Base-by-base conservation (phyloP, 2,888 invertebrate genomes). In the Andrena praecox region DNA sequence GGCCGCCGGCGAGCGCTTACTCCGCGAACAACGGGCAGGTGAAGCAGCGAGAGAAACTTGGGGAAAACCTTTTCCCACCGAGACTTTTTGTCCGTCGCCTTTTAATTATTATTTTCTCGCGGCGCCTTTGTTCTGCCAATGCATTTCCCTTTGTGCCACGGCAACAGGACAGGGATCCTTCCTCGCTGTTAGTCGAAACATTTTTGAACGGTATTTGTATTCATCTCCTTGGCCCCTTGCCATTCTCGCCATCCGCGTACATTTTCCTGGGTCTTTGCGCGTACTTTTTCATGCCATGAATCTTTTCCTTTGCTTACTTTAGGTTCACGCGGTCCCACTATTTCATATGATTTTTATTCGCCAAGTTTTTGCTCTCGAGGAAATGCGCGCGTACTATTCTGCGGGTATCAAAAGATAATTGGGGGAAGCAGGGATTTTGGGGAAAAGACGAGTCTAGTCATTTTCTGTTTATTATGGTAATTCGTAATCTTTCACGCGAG, bases 41-140 rank as follows among this genome's bases (percentile, higher is more conserved):
- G 29, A 35, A 20, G 62, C n/a, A n/a, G 29, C 29, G 10, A 24
- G 52, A 7, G 29, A 24, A 70, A 31, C 52, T 63, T 62, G 6
- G 8, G 2, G 56, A 31, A 50, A 77, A 77, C n/a, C 66, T 77
- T 67, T 24, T 60, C 33, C 20, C 24, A 4, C 2, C 31, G 54
- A 29, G 20, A 33, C n/a, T 29, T 67, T 60, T 35, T 27, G 24
- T 48, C 54, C 54, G 42, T 35, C 27, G 59, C 29, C 24, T 52
- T 42, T 42, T 67, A 67, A 77, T 77, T 76, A 76, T 76, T 63
- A 62, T 68, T 68, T 69, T 70, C 35, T 64, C 56, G 31, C 74
- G 48, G 27, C 2, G 16, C 54, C 16, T 35, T 62, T 63, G 50
- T 63, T 24, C 56, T 20, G 2, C 12, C 27, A 31, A 8, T 10